Percentiles rank a stretch among this genome's conserved stretches.
Conservation (phyloP, 2,797 vertebrate species). For the Distichodus sexfasciatus region DNA sequence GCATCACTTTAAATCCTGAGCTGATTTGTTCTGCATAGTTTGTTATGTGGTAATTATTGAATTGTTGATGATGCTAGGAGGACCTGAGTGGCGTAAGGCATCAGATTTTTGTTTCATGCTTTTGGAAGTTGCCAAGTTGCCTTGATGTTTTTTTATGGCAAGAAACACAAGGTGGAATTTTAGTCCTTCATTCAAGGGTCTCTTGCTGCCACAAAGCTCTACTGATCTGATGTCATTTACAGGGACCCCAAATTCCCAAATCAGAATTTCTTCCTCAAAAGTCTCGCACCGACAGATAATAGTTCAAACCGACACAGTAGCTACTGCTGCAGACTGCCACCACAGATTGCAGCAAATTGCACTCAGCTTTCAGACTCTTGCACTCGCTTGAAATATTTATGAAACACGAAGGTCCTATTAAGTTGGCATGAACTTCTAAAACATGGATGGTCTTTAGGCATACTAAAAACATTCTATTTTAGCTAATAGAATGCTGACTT, state of each 20-base stretch:
- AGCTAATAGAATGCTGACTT: neutral
- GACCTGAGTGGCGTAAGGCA: neutral
- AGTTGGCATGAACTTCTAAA: neutral
- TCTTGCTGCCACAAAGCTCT: neutral
- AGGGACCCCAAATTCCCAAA: neutral
- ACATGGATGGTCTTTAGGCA: neutral
- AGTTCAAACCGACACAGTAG: neutral
- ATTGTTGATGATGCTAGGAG: neutral
- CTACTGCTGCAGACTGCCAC: constrained; percentile 3
- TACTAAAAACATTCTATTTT: too few species aligned
- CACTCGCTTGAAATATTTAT: constrained; percentile 11
- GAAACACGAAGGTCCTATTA: neutral
- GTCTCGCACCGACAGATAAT: constrained; percentile 3
- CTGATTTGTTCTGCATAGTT: constrained; percentile 5
- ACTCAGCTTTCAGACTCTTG: neutral
- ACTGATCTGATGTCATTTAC: neutral
- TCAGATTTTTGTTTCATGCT: neutral
- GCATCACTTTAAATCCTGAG: constrained; percentile 47
- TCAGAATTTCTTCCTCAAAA: neutral
- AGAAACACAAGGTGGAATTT: neutral
- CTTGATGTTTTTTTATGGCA: neutral
- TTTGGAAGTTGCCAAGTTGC: neutral
- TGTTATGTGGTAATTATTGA: neutral
- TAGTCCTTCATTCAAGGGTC: neutral
- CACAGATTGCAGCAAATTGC: constrained; percentile 1